phyloP scores from a whole-genome alignment of 1,140 invertebrate species.

The Charaxes varanes region DNA sequence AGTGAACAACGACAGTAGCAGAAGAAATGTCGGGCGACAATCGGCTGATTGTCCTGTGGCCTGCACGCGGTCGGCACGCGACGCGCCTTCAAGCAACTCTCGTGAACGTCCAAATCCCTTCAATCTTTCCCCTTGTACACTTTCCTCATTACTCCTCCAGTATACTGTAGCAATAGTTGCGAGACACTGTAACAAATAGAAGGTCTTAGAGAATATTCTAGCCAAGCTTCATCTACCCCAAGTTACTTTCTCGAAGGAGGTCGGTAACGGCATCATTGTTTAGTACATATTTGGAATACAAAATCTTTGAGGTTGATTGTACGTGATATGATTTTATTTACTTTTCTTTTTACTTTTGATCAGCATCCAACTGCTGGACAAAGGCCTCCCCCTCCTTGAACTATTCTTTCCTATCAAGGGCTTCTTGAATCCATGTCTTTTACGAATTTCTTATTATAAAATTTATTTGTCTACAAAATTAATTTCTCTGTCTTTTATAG shows the following conservation, averaged over 20 bases:
- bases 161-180: conserved; percentile 90
- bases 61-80: conserved; percentile 65
- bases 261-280: conserved; percentile 83
- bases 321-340: not conserved
- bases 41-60: conserved; percentile 49
- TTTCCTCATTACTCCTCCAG: conserved; percentile 88
- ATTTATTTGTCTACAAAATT: too few relatives aligned
- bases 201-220: too few relatives aligned
- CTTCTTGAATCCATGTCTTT: too few relatives aligned
- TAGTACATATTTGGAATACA: conserved; percentile 32
- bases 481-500: too few relatives aligned
- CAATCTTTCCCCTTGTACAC: conserved; percentile 78
- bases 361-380: too few relatives aligned
- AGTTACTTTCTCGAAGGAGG: conserved; percentile 89
- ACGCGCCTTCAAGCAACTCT: conserved; percentile 57
- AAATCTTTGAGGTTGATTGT: conserved; percentile 15
- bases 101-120: conserved; percentile 65
- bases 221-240: conserved; percentile 82
- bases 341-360: too few relatives aligned
- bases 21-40: conserved; percentile 17
- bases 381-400: too few relatives aligned
- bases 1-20: conserved; percentile 22
- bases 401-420: too few relatives aligned
- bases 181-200: conserved; percentile 76
- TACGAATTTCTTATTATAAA: too few relatives aligned